phyloP scores from a whole-genome alignment of 2,888 invertebrate species.

The Phorcus lineatus region DNA sequence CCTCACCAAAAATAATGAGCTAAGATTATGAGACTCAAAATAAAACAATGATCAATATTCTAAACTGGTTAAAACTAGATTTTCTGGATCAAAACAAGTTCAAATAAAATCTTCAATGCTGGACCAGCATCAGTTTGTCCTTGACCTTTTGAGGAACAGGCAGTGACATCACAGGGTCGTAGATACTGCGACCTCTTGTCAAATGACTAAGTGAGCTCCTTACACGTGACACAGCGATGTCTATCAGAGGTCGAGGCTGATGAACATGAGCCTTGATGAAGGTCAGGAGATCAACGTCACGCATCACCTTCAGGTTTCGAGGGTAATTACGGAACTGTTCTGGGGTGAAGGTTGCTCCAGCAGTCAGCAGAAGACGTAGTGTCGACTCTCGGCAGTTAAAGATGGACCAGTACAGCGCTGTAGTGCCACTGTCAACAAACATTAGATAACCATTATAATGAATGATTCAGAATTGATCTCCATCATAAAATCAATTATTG shows the following conservation, averaged over 20 bases:
- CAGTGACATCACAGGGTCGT: conserved; percentile 46
- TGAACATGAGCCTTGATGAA: conserved; percentile 43
- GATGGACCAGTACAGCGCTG: conserved; percentile 61
- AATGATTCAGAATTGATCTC: too few relatives aligned
- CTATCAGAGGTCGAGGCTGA: conserved; percentile 39
- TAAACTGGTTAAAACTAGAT: too few relatives aligned
- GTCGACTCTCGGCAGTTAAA: conserved; percentile 51
- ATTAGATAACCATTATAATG: not conserved
- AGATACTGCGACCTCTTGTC: conserved; percentile 40
- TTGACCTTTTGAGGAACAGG: conserved; percentile 42
- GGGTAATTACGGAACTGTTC: conserved; percentile 47
- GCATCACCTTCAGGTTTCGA: conserved; percentile 54
- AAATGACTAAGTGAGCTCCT: not conserved
- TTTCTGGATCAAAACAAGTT: too few relatives aligned
- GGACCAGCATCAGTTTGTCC: conserved; percentile 5
- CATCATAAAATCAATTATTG: too few relatives aligned
- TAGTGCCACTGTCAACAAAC: conserved; percentile 44
- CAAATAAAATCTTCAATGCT: too few relatives aligned
- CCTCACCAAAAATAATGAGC: too few relatives aligned
- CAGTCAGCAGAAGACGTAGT: conserved; percentile 45
- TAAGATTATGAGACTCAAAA: too few relatives aligned
- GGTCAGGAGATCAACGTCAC: conserved; percentile 36
- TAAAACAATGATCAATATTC: too few relatives aligned
- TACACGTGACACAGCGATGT: not conserved
- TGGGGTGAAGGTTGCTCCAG: conserved; percentile 45